These are phyloP conservation scores for Columba livia DNA, from an alignment of 2,113 vertebrate genomes.

Conservation along the genomic window DNA sequence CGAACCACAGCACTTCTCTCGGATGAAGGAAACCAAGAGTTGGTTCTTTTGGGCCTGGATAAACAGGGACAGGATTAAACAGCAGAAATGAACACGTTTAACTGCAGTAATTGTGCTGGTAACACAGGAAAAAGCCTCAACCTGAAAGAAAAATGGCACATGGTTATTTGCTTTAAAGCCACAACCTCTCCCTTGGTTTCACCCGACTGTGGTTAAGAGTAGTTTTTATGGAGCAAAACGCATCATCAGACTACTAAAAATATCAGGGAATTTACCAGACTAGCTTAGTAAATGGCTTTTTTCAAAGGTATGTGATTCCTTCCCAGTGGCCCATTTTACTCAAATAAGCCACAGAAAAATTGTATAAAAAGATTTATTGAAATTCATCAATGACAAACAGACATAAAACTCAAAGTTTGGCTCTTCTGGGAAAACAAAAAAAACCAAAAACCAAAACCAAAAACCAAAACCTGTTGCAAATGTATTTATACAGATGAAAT, in stretches of 20 bases:
- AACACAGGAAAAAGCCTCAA: not conserved
- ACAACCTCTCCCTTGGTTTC: not conserved
- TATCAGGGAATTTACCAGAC: not conserved
- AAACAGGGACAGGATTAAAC: not conserved
- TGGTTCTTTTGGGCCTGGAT: not conserved
- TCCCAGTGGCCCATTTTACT: slow-evolving; percentile 55
- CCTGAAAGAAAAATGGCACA: not conserved
- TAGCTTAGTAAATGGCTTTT: not conserved
- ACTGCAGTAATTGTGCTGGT: not conserved
- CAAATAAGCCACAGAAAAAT: slow-evolving; percentile 79
- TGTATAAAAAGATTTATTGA: slow-evolving; percentile 95
- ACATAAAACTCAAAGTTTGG: slow-evolving; percentile 85
- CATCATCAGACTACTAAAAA: not conserved
- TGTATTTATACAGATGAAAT: slow-evolving; percentile 78
- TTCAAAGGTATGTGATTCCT: not conserved
- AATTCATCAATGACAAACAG: slow-evolving; percentile 88
- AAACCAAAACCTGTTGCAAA: slow-evolving; percentile 66
- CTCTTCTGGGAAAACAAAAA: slow-evolving; percentile 73
- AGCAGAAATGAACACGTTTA: accelerated
- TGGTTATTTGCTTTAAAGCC: not conserved
- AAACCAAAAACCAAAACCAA: slow-evolving; percentile 11
- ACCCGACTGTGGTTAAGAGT: not conserved
- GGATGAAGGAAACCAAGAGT: accelerated
- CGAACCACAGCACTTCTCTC: not conserved
- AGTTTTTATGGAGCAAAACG: not conserved